Evolutionary conservation across 1,140 invertebrate species (phyloP), one percentile per base, ranked within the genome.

Genomic region (Drosophila melanica): DNA sequence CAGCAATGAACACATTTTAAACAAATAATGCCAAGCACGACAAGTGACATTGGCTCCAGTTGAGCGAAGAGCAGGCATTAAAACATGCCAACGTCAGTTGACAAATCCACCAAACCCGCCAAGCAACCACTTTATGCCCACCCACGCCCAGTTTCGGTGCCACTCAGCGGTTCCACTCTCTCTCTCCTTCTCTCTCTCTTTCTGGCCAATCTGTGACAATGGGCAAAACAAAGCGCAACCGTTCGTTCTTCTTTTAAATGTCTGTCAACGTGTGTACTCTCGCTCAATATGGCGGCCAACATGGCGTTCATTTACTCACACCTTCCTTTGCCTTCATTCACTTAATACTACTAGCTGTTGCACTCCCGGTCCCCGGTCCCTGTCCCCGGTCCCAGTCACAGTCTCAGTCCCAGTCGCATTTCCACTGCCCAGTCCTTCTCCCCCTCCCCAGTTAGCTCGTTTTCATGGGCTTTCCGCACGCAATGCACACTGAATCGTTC

Each of bases 261-360:
- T 75, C 89, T 89, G 85, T 90, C 85, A 80, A 75, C 64, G 70
- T 81, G 67, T 77, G 71, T 75, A 76, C 79, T 68, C 67, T 68
- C 80, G 65, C 79, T 80, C 85, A 89, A 90, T 85, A 89, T 89
- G 85, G 85, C 85, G 81, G 77, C 86, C 85, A 89, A 89, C 77
- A 89, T 89, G 85, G 85, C 85, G 85, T 85, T 89, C 74, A 84
- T 89, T 89, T 82, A 70, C 84, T 84, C 82, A 81, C 78, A 81
- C 81, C 78, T 87, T 59, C 11, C 48, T 12, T 16, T 23, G n/a
- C 30, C n/a, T 75, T 73, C 72, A 72, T 64, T 79, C 72, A 54
- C 68, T 77, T 37, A 41, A 18, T 50, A 16, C 42, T 65, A 71
- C 14, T 57, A 12, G 44, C 62, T 47, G 74, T 63, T 81, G 75